Conservation (phyloP, 2,888 invertebrate genomes). For the Drosophila kokeensis region DNA sequence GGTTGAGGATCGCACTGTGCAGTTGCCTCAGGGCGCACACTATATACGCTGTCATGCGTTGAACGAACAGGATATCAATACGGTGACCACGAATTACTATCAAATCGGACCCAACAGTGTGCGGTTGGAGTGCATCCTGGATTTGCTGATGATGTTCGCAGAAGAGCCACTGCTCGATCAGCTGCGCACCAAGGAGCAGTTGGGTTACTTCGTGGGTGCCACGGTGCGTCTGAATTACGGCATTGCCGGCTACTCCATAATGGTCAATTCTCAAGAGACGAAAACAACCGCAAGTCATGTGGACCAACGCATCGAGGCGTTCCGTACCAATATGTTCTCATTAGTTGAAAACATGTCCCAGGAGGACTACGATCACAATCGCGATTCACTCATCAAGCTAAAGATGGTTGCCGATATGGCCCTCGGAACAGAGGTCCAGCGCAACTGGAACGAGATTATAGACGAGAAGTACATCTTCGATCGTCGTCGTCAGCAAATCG, state of each 20-base stretch:
- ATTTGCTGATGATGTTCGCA: conserved; percentile 93
- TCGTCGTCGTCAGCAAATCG: conserved; percentile 89
- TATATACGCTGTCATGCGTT: conserved; percentile 89
- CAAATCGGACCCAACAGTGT: conserved; percentile 89
- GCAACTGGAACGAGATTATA: conserved; percentile 93
- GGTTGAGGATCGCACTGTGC: conserved; percentile 87
- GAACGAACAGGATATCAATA: conserved; percentile 91
- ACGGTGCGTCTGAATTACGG: conserved; percentile 90
- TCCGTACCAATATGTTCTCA: conserved; percentile 88
- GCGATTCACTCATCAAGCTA: conserved; percentile 90
- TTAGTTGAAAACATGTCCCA: conserved; percentile 87
- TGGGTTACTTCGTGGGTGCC: conserved; percentile 94
- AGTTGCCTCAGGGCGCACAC: conserved; percentile 89
- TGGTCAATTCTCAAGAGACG: conserved; percentile 91
- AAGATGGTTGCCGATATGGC: conserved; percentile 92
- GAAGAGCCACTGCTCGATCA: conserved; percentile 95
- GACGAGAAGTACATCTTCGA: conserved; percentile 91
- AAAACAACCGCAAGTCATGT: conserved; percentile 90
- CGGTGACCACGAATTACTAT: conserved; percentile 94
- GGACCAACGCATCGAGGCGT: conserved; percentile 90
- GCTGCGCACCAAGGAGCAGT: conserved; percentile 94
- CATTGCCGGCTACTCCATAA: conserved; percentile 91
- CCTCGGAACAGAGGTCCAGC: conserved; percentile 90
- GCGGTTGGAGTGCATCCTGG: conserved; percentile 88
- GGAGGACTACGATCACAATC: conserved; percentile 87